These are phyloP conservation scores for Micronycteris hirsuta DNA, from an alignment of 2,113 vertebrate genomes.

Conservation along the genomic window DNA sequence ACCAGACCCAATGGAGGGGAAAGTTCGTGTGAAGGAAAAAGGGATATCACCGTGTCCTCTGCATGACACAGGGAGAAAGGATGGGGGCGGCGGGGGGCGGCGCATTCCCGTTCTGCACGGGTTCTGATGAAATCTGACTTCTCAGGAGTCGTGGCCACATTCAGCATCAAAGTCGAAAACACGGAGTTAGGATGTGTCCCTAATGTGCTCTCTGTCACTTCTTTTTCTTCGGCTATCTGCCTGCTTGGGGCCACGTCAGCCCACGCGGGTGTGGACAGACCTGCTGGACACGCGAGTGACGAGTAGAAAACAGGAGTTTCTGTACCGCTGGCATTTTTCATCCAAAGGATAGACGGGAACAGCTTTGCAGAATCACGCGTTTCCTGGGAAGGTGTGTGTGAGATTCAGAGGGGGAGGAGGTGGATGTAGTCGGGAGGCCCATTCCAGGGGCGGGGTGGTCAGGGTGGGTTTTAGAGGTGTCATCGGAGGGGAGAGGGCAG, in stretches of 20 bases:
- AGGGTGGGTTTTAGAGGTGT: not conserved
- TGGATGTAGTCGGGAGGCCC: too few species aligned
- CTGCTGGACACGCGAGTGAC: too few species aligned
- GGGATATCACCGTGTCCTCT: not conserved
- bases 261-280: too few species aligned
- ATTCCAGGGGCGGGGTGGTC: too few species aligned
- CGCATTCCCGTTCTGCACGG: conserved; percentile 45
- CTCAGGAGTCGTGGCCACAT: not conserved
- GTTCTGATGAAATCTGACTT: conserved; percentile 48
- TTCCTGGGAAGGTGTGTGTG: too few species aligned
- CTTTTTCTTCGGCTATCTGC: not conserved
- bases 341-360: too few species aligned
- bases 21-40: not conserved
- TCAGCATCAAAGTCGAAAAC: not conserved
- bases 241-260: not conserved
- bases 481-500: not conserved
- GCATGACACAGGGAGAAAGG: not conserved
- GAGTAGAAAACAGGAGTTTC: too few species aligned
- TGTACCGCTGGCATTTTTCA: too few species aligned
- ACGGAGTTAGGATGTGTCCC: not conserved
- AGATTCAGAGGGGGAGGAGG: too few species aligned
- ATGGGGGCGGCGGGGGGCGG: not conserved
- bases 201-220: not conserved
- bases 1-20: not conserved
- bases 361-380: too few species aligned